These are phyloP conservation scores for Trachythela sp. DNA, from an alignment of 64 coral and sea anemone genomes.

Conservation along the genomic window DNA sequence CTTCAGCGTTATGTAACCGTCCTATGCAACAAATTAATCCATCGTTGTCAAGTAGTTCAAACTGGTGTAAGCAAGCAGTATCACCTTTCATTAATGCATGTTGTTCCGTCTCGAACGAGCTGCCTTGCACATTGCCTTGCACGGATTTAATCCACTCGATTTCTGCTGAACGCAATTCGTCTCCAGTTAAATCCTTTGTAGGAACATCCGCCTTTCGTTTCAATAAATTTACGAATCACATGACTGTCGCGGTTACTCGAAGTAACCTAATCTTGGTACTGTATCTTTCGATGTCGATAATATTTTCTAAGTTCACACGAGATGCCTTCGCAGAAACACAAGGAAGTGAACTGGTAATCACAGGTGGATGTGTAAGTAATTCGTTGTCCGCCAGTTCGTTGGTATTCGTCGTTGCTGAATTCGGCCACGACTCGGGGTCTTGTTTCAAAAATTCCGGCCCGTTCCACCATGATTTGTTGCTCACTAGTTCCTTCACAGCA, in stretches of 20 bases:
- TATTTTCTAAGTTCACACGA: neutral
- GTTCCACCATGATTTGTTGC: neutral
- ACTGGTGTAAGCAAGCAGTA: neutral
- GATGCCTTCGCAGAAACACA: neutral
- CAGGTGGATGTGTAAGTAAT: neutral
- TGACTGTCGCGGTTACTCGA: neutral
- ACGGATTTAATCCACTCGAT: too few relatives aligned
- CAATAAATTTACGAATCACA: neutral
- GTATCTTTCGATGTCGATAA: neutral
- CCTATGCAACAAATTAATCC: neutral
- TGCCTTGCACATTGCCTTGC: too few relatives aligned
- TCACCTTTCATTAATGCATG: neutral
- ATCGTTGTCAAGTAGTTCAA: neutral
- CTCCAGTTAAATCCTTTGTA: neutral
- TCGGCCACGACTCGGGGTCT: neutral
- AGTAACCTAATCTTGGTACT: neutral
- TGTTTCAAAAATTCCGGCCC: neutral
- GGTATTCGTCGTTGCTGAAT: too few relatives aligned
- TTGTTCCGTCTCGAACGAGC: too few relatives aligned
- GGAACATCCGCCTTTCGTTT: neutral
- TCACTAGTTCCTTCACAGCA: neutral
- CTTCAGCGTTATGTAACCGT: slow-evolving; percentile 6
- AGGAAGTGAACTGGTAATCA: neutral
- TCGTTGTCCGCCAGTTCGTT: neutral
- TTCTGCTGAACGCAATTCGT: too few relatives aligned